Base-by-base conservation (phyloP, 2,797 vertebrate species). In the Pseudomugil tenellus region DNA sequence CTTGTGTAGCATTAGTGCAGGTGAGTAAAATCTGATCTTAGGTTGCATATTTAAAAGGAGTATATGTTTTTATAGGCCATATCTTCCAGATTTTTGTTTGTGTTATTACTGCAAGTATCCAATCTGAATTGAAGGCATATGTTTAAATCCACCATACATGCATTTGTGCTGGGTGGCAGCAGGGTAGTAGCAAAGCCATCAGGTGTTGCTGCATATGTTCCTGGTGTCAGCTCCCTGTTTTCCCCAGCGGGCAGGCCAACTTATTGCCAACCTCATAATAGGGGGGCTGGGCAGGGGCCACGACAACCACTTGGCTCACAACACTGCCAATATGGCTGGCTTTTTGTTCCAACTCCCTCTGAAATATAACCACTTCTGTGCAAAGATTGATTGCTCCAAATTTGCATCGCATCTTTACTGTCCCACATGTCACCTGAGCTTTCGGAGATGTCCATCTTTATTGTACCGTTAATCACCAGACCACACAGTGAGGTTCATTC, bases 221-320 rank as follows among this genome's bases (percentile, higher is more conserved):
- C 72, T 74, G 83, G 84, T 90, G 88, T 90, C 85, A 84, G 86
- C 83, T 78, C 90, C 79, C 77, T 84, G 81, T 87, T 87, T 84
- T 88, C 88, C 91, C 90, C 85, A 88, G 90, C 83, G 77, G 86
- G 69, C 93, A 94, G 95, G 93, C 93, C 83, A 87, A 81, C 93
- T 85, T 89, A 89, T 91, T 94, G 91, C 92, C 92, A 91, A 95
- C 92, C 94, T 94, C 92, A 92, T 92, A 96, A 95, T 93, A 92
- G 94, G 94, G 94, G 86, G 93, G 90, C 95, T 94, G 95, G 83
- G 92, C 95, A 95, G 95, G 95, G 96, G 96, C 95, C 94, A 95
- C 52, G 94, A 93, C 94, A 92, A 92, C 87, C 91, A 88, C 95
- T 96, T 97, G 96, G 96, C 96, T 96, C 94, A 83, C 66, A 84